Evolutionary conservation across 2,113 vertebrate genomes (phyloP), one percentile per base, ranked within the genome.

Genomic region (Anarhynchus alexandrinus): DNA sequence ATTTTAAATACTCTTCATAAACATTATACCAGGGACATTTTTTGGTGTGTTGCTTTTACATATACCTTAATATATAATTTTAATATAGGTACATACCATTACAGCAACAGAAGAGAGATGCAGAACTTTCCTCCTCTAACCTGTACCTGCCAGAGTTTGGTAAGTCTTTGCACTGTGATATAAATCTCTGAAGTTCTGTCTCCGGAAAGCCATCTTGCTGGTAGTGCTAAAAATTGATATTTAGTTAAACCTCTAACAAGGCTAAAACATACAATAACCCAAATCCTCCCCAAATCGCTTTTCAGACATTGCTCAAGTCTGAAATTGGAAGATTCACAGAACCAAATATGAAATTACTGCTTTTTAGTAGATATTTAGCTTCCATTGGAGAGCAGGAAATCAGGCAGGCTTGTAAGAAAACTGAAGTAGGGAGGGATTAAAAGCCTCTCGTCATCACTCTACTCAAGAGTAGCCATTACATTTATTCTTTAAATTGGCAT

Each of bases 121-220:
- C 47, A 20, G 96, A 84, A 42, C 95, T 73, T 47, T 98, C 98
- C 5, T 98, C 97, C 29, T 99, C 98, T 64, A 96, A 96, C 87
- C 98, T 98, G 97, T 98, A 99, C 78, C 97, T 98, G 88, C 98
- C 99, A 32, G 99, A 99, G 70, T 97, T 98, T 8, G 99, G 99
- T 52, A 98, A 96, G 82, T 99, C 99, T 94, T 98, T 98, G 96
- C 99, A 99, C 59, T 99, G 98, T 14, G 98, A 97, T 90, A 99
- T 98, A 94, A 99, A 99, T 19, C 84, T 97, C 73, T 96, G 98
- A 61, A 99, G 98, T 69, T 99, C 98, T 14, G 99, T 99, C 94
- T 98, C 97, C 4, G 98, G 98, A 49, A 98, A 98, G 34, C 98
- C 98, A 34, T 99, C 97, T 84, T 98, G 97, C 96, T 99, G 99